Evolutionary conservation across 2,113 vertebrate genomes (phyloP).

Genomic region (Lipophrys pholis): DNA sequence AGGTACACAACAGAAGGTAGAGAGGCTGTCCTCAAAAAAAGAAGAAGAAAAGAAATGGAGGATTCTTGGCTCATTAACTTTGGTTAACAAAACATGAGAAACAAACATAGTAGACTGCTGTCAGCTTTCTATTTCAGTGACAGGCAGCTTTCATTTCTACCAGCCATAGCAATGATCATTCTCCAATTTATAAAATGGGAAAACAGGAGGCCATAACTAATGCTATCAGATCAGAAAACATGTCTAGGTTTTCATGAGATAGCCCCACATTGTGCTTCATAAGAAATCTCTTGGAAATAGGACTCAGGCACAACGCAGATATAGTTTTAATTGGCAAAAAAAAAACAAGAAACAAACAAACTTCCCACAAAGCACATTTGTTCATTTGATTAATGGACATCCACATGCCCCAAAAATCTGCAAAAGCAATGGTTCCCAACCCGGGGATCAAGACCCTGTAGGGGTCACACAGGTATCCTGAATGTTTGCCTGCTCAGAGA

Average conservation of each 20-base stretch:
- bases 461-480: too few species aligned
- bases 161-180: neutral
- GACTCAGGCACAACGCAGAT: too few species aligned
- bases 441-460: too few species aligned
- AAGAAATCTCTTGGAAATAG: too few species aligned
- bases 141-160: neutral
- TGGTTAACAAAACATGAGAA: conserved; percentile 8
- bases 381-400: too few species aligned
- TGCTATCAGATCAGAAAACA: neutral
- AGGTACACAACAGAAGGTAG: conserved; percentile 1
- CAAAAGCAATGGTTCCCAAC: too few species aligned
- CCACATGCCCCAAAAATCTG: too few species aligned
- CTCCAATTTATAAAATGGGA: neutral
- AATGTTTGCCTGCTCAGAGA: too few species aligned
- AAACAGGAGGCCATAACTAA: neutral
- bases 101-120: neutral
- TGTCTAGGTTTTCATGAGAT: neutral
- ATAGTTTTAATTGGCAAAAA: too few species aligned
- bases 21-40: neutral
- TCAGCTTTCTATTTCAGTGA: neutral
- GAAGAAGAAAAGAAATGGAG: neutral
- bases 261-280: too few species aligned
- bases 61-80: neutral
- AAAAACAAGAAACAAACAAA: too few species aligned
- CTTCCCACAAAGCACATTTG: too few species aligned